These are phyloP conservation scores for Osmerus mordax DNA, from an alignment of 2,113 vertebrate species.

Conservation along the genomic window DNA sequence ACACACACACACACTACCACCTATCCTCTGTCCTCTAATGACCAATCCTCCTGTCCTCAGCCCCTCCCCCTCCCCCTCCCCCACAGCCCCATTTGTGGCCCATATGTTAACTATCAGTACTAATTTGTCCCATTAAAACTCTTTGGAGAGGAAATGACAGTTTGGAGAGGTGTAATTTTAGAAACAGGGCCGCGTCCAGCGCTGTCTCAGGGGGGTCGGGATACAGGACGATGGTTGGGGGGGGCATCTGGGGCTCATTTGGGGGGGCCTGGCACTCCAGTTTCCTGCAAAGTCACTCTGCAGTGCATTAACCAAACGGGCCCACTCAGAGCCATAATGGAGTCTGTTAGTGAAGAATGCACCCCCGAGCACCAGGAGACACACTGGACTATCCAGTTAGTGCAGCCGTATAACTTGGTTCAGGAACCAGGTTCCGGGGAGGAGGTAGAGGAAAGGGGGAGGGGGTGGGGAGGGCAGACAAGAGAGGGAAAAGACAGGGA, in stretches of 20 bases:
- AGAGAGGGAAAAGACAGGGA: constrained; percentile 26
- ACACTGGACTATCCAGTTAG: constrained; percentile 10
- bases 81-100: constrained; percentile 47
- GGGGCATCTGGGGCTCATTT: constrained; percentile 70
- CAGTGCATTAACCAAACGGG: constrained; percentile 36
- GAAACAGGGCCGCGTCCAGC: constrained; percentile 63
- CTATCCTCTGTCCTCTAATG: constrained; percentile 27
- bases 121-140: constrained; percentile 75
- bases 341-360: constrained; percentile 27
- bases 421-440: background rate
- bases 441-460: constrained; percentile 10
- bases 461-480: background rate
- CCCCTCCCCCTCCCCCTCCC: background rate
- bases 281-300: constrained; percentile 43
- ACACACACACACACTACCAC: constrained; percentile 24
- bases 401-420: background rate
- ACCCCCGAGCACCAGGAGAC: too few relatives aligned
- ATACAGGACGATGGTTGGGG: constrained; percentile 43
- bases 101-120: constrained; percentile 75
- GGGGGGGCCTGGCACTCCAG: constrained; percentile 34
- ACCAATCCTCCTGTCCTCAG: constrained; percentile 23
- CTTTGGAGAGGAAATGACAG: constrained; percentile 76
- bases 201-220: constrained; percentile 64
- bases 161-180: constrained; percentile 79
- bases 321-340: constrained; percentile 13